Evolutionary conservation across 2,113 vertebrate species (phyloP), one percentile per base, ranked within the genome.

Genomic region (Pao palembangensis): DNA sequence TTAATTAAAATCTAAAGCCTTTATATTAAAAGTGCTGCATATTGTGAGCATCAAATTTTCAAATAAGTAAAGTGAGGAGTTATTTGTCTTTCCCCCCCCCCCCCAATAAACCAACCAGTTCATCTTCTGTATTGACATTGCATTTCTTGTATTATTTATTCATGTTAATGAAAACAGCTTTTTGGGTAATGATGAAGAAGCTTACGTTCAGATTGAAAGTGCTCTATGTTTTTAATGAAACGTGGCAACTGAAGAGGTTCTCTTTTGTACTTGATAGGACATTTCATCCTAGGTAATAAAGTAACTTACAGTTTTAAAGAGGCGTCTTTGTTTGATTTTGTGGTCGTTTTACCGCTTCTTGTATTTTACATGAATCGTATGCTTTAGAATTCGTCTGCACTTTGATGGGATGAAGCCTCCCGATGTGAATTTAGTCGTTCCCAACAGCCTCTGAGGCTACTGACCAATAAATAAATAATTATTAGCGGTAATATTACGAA

Each of bases 261-360:
- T 92, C n/a, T 92, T 96, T 95, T 98, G 93, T 96, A 98, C 93
- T 84, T 91, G 88, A 94, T 88, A 92, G 91, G 91, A 92, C 88
- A 90, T 93, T 91, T 94, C 93, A 93, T 89, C 85, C 83, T 91
- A 92, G 91, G 92, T 87, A 93, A 95, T 95, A 94, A 98, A 96
- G 88, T 91, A 90, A 38, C 34, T 38, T 6, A 92, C 90, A 91
- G 93, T 94, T 90, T 94, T 91, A 90, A 93, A 86, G 88, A 92
- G 89, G 83, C 50, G 75, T 91, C 91, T 82, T 87, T 90, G 18
- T 77, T 59, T 71, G 3, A 17, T 47, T 47, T 1, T 47, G 44
- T 16, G 15, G 12, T 23, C 17, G 6, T 47, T 47, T 17, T 5
- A 17, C 41, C 2, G 41, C 12, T 43, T 43, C 14, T 43, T 12